Evolutionary conservation across 2,113 vertebrate species (phyloP).

Genomic region (Gymnogyps californianus): DNA sequence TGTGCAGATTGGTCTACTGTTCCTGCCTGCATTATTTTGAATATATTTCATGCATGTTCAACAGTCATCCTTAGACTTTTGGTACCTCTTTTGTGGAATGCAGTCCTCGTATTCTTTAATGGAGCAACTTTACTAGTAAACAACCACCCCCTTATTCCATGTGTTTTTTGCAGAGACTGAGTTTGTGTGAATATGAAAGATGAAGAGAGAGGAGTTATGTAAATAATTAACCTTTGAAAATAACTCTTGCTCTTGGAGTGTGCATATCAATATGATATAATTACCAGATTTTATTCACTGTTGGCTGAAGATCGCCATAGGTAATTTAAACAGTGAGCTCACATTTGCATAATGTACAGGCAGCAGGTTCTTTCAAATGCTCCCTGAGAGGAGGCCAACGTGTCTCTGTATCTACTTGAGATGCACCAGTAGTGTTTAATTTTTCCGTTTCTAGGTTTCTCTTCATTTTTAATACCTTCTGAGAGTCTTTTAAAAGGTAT

Average conservation of each 20-base stretch:
- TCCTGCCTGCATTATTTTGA: background rate
- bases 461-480: background rate
- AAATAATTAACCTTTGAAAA: slow-evolving; percentile 79
- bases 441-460: background rate
- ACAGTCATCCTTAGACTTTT: background rate
- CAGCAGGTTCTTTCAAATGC: background rate
- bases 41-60: background rate
- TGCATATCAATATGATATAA: slow-evolving; percentile 65
- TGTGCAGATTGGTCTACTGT: background rate
- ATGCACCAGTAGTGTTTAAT: background rate
- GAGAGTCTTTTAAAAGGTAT: background rate
- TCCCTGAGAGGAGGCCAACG: background rate
- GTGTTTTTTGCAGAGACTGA: background rate
- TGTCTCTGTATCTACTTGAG: background rate
- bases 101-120: background rate
- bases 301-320: slow-evolving; percentile 44
- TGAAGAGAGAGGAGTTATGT: slow-evolving; percentile 56
- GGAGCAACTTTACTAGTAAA: background rate
- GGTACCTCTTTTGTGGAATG: background rate
- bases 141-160: background rate
- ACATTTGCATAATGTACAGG: slow-evolving; percentile 49
- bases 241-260: slow-evolving; percentile 56
- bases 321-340: slow-evolving; percentile 64
- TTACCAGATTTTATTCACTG: slow-evolving; percentile 66
- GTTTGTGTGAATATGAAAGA: slow-evolving; percentile 28